Base-by-base conservation (phyloP, 1,140 invertebrate genomes). In the Pogonomyrmex barbatus region DNA sequence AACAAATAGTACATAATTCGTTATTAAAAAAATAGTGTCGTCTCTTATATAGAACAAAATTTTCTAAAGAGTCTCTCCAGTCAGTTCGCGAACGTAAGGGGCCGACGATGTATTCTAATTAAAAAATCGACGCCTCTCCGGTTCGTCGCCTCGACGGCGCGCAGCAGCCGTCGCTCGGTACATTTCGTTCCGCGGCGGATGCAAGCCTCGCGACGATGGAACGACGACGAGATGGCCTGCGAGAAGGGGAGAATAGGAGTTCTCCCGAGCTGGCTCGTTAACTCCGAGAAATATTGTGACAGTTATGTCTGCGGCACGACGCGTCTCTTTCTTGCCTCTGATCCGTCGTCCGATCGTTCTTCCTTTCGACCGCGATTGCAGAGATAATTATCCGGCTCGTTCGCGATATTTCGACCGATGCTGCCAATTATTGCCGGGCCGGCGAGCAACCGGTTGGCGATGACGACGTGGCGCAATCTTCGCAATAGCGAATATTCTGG, bases 281-380 rank as follows among this genome's bases (percentile, higher is more conserved):
- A 94, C 91, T 94, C 88, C 56, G 90, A 93, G 92, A 94, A 94
- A 93, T 94, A 94, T 94, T 91, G 93, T 92, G 93, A 94, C 93
- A 93, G 89, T 93, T 93, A 94, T 93, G 93, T 91, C 91, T 88
- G 86, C 93, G 85, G 85, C 67, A 88, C 89, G 90, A 92, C 91
- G 89, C 79, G 91, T 88, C 89, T 90, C 89, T 83, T 91, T 91
- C 90, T 88, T 92, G 90, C 87, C 92, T 94, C 91, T 92, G 92
- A 93, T 93, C 92, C 92, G 92, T 92, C 88, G 90, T 91, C 90
- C 90, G 91, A 90, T 89, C 85, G 62, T 90, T 88, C 63, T 86
- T 81, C 77, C 85, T 88, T 86, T 90, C 73, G 83, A 36, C 68
- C 68, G 47, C 76, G 86, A 89, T 87, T 70, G 79, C 88, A 12